Conservation (phyloP, 2,797 vertebrate genomes). For the Dermochelys coriacea region DNA sequence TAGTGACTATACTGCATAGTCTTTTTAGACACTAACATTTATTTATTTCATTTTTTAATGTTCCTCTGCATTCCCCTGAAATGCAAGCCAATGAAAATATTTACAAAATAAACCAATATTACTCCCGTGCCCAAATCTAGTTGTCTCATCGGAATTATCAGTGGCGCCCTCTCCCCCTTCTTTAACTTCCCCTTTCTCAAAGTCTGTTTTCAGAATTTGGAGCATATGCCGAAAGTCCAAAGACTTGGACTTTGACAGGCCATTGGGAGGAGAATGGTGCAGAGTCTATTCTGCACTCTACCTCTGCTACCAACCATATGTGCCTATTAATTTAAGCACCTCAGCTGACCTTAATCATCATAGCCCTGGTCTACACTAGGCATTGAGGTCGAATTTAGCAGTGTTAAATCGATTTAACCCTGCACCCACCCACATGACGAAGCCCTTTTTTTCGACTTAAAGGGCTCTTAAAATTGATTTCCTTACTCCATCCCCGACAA, state of each 20-base stretch:
- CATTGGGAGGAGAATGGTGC: not conserved
- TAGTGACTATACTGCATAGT: not conserved
- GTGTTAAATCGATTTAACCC: too few relatives aligned
- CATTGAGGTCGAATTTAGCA: too few relatives aligned
- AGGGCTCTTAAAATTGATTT: too few relatives aligned
- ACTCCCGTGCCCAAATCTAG: slow-evolving; percentile 35
- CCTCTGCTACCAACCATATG: not conserved
- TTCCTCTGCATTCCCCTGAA: slow-evolving; percentile 1
- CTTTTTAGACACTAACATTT: slow-evolving; percentile 1
- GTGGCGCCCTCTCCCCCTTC: not conserved
- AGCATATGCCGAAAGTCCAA: not conserved
- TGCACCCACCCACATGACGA: too few relatives aligned
- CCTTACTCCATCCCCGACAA: too few relatives aligned
- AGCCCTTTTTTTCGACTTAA: too few relatives aligned
- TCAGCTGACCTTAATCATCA: not conserved
- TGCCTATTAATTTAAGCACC: not conserved
- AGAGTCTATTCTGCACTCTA: not conserved
- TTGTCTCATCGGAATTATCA: slow-evolving; percentile 35
- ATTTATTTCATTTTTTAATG: slow-evolving; percentile 18
- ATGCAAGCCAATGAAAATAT: slow-evolving; percentile 41
- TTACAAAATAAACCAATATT: slow-evolving; percentile 46
- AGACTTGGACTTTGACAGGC: slow-evolving; percentile 1
- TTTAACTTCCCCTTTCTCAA: not conserved
- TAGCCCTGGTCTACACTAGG: too few relatives aligned
- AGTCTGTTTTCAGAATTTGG: not conserved